Percentiles rank a stretch among this genome's conserved stretches.
phyloP scores from a whole-genome alignment of 2,113 vertebrate species.

The Vanacampus margaritifer region DNA sequence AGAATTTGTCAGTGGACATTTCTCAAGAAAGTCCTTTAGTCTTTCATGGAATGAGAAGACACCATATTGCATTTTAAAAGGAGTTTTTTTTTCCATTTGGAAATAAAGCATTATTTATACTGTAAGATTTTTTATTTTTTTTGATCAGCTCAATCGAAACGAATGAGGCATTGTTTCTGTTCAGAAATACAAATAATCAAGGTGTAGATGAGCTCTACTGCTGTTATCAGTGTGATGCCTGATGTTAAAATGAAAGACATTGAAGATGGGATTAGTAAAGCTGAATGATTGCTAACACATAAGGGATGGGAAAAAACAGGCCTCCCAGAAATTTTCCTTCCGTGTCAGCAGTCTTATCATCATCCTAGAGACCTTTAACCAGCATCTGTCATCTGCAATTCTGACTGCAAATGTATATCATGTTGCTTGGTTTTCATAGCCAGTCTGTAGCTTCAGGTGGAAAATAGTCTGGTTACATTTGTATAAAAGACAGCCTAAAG shows the following conservation, averaged over 20 bases:
- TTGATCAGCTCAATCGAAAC: too few relatives aligned
- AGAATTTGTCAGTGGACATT: too few relatives aligned
- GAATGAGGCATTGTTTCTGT: too few relatives aligned
- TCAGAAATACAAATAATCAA: neutral
- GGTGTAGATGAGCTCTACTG: neutral
- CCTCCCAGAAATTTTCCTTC: slow-evolving; percentile 10
- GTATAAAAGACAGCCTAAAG: slow-evolving; percentile 33
- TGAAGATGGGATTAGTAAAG: slow-evolving; percentile 2
- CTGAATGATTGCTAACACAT: slow-evolving; percentile 20
- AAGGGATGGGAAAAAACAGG: slow-evolving; percentile 7
- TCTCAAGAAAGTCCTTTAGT: too few relatives aligned
- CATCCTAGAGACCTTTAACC: slow-evolving; percentile 22
- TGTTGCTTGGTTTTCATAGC: slow-evolving; percentile 22
- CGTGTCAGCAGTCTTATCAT: slow-evolving; percentile 23
- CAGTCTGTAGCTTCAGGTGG: slow-evolving; percentile 13
- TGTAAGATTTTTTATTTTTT: too few relatives aligned
- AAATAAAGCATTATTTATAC: too few relatives aligned
- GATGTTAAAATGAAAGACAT: slow-evolving; percentile 17
- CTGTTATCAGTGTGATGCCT: neutral
- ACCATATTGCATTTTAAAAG: too few relatives aligned
- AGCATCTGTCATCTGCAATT: slow-evolving; percentile 17
- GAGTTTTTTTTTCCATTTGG: too few relatives aligned
- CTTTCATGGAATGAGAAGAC: too few relatives aligned
- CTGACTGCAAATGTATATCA: neutral
- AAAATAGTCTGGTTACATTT: slow-evolving; percentile 33